Evolutionary conservation across 2,888 invertebrate species (phyloP).

Genomic region (Nephrocerus scutellatus): DNA sequence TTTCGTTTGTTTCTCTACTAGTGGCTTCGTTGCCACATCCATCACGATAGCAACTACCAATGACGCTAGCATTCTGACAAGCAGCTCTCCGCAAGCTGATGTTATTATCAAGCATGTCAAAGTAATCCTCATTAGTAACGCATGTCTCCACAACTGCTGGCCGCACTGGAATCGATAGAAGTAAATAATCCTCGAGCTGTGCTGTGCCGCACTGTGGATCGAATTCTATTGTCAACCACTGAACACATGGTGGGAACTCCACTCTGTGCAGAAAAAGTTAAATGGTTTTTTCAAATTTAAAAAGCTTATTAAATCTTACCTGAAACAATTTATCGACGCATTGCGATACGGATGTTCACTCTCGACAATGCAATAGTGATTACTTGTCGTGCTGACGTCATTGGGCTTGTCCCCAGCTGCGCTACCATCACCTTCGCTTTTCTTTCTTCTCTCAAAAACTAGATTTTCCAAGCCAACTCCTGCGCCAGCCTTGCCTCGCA

Average conservation of each 20-base stretch:
- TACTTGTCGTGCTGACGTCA: conserved; percentile 61
- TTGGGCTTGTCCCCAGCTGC: conserved; percentile 21
- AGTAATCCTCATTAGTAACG: conserved; percentile 35
- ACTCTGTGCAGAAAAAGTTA: conserved; percentile 53
- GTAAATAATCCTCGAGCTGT: conserved; percentile 84
- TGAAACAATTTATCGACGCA: conserved; percentile 75
- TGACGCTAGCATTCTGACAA: conserved; percentile 31
- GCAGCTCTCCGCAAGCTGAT: conserved; percentile 24
- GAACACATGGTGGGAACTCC: conserved; percentile 77
- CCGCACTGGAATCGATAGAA: conserved; percentile 59
- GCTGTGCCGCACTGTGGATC: conserved; percentile 87
- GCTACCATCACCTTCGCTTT: conserved; percentile 7
- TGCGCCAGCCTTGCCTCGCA: conserved; percentile 10
- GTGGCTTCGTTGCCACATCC: conserved; percentile 37
- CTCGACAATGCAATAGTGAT: conserved; percentile 86
- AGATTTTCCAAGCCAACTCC: conserved; percentile 16
- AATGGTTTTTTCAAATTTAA: neutral
- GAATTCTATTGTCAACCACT: conserved; percentile 91
- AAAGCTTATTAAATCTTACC: conserved; percentile 47
- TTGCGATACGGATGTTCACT: conserved; percentile 96
- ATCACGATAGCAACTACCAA: conserved; percentile 36
- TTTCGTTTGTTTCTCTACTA: too few species aligned
- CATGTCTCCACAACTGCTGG: conserved; percentile 26
- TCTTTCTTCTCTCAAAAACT: conserved; percentile 12
- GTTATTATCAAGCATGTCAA: conserved; percentile 42